Evolutionary conservation across 2,797 vertebrate species (phyloP).

Genomic region (Argya squamiceps): DNA sequence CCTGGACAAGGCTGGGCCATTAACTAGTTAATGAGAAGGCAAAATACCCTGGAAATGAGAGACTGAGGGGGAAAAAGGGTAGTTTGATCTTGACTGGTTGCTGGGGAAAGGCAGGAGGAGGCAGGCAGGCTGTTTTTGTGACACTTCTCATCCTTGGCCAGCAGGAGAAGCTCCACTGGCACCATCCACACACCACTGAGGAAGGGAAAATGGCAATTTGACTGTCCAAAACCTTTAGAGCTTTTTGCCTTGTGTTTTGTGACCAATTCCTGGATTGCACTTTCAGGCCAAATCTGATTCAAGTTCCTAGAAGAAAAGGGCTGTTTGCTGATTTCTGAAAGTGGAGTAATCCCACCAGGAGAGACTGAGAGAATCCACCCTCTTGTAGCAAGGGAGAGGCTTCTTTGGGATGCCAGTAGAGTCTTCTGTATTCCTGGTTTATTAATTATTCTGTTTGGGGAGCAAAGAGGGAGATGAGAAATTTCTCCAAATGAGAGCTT

Average conservation of each 20-base stretch:
- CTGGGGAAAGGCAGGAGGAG: neutral
- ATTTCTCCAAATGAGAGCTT: neutral
- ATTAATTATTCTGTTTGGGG: conserved; percentile 5
- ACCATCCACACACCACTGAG: rapidly evolving
- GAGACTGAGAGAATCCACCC: neutral
- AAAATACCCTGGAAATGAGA: neutral
- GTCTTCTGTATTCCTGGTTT: neutral
- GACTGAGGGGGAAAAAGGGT: too few species aligned
- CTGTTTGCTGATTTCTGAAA: neutral
- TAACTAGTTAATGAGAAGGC: neutral
- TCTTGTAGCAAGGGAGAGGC: neutral
- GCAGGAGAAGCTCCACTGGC: conserved; percentile 12
- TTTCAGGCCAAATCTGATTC: neutral
- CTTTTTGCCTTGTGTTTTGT: neutral
- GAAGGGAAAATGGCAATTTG: neutral
- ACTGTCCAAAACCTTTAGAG: neutral
- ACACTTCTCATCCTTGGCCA: conserved; percentile 1
- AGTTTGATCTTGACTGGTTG: neutral
- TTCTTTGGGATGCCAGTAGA: neutral
- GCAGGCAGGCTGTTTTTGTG: rapidly evolving
- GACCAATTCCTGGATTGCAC: neutral
- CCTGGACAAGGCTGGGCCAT: neutral
- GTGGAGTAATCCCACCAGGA: neutral
- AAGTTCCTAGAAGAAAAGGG: neutral
- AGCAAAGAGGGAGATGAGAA: neutral